These are phyloP conservation scores for Heliornis fulica DNA, from an alignment of 2,113 vertebrate species.

Conservation along the genomic window DNA sequence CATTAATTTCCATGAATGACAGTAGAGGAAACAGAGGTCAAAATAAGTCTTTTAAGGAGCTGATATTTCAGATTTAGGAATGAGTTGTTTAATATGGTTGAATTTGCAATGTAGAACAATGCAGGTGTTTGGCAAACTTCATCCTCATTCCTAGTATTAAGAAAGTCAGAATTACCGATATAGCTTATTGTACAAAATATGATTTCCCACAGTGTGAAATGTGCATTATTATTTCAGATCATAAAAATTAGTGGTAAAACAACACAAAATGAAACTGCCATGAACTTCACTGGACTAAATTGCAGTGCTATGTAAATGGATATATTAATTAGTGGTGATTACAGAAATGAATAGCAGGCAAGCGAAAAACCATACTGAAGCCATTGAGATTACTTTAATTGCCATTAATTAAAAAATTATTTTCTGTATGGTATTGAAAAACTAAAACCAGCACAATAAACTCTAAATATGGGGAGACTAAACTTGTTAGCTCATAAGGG, in stretches of 20 bases:
- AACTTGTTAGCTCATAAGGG: fast-evolving
- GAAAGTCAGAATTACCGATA: neutral
- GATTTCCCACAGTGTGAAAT: neutral
- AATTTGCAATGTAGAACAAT: neutral
- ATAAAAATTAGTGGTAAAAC: neutral
- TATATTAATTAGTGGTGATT: neutral
- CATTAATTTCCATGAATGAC: neutral
- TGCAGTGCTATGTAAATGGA: neutral
- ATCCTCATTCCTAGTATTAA: neutral
- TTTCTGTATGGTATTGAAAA: neutral
- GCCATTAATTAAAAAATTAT: no score
- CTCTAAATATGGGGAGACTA: neutral
- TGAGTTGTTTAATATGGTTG: slow-evolving; percentile 20
- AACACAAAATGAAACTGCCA: neutral
- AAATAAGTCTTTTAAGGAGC: slow-evolving; percentile 1
- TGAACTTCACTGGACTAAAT: neutral
- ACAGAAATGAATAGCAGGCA: neutral
- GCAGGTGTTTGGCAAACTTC: neutral
- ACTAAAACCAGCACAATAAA: neutral
- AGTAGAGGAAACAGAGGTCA: neutral
- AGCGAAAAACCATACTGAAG: neutral
- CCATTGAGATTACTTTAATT: neutral
- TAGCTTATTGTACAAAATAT: neutral
- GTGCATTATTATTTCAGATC: neutral
- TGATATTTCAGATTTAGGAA: slow-evolving; percentile 29